Base-by-base conservation (phyloP, 2,797 vertebrate species). In the Syngnathus acus region DNA sequence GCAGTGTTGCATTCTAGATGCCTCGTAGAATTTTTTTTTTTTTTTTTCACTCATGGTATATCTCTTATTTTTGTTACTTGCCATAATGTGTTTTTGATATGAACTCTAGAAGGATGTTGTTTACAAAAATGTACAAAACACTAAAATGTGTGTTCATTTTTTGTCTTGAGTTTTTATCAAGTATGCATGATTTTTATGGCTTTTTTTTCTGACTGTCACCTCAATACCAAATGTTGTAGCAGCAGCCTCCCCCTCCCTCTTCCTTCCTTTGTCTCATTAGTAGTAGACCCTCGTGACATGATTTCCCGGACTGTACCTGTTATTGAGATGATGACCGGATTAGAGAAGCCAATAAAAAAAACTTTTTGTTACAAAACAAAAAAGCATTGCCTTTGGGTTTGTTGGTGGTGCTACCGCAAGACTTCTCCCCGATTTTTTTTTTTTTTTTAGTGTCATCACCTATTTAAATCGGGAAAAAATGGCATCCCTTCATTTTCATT, bases 81-180 rank as follows among this genome's bases (percentile, higher is more conserved):
- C 89, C 90, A 92, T 92, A 87, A 88, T 86, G 88, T 92, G 88
- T 93, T 92, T 64, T 91, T 92, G 85, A 89, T 91, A 91, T 90
- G 89, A 90, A 90, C 89, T 90, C 82, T 91, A 91, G 90, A 91
- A 91, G 89, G 85, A 90, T 86, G 88, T 90, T 92, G 92, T 93
- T 93, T 93, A 92, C 92, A 93, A 84, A 89, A 90, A 91, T 91
- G 87, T 93, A 90, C 89, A 93, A 92, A 92, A 93, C 91, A 92
- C 92, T 93, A 93, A 90, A 89, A 85, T 78, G 84, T 89, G 86
- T 92, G 84, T 87, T 81, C 53, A 80, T 70, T 38, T 55, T 70
- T 77, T 72, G 62, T 63, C 51, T 45, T 7, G 48, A 74, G 17
- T 71, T 61, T 86, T 73, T 72, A 78, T 90, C 87, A 85, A 87